Conservation (phyloP, 2,888 invertebrate genomes). For the Erynnis tages region DNA sequence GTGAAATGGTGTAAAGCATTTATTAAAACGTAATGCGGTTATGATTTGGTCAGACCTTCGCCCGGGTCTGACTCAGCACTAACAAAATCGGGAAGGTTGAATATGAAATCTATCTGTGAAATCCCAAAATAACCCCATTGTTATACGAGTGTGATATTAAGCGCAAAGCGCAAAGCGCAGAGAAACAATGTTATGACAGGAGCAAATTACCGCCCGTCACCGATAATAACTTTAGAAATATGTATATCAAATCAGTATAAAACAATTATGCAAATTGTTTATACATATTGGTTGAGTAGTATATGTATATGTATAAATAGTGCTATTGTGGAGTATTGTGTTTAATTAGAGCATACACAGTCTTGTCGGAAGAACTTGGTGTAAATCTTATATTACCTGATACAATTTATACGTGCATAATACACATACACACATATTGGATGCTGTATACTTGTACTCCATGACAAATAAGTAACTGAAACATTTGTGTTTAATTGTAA, state of each 20-base stretch:
- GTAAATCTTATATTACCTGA: neutral
- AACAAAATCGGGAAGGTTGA: too few relatives aligned
- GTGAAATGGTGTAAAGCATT: too few relatives aligned
- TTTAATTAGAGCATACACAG: constrained; percentile 6
- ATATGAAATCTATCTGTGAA: too few relatives aligned
- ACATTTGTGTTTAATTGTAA: neutral
- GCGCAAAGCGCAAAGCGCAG: too few relatives aligned
- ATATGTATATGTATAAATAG: neutral
- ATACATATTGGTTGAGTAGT: neutral
- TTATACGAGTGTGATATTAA: too few relatives aligned
- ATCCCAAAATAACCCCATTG: too few relatives aligned
- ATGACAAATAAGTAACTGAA: neutral
- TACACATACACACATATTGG: neutral
- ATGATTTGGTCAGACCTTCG: too few relatives aligned
- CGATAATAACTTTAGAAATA: neutral
- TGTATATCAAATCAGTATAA: neutral
- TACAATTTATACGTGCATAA: neutral
- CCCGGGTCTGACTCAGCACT: too few relatives aligned
- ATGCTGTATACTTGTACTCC: neutral
- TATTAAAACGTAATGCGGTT: too few relatives aligned
- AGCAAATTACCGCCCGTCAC: neutral
- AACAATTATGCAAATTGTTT: neutral
- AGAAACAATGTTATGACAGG: too few relatives aligned
- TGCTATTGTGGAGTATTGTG: neutral
- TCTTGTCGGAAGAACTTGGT: constrained; percentile 4